A percentile compares a stretch with the other conserved stretches of the same genome.
Evolutionary conservation across 2,113 vertebrate species (phyloP).

Genomic region (Enhydra lutris): DNA sequence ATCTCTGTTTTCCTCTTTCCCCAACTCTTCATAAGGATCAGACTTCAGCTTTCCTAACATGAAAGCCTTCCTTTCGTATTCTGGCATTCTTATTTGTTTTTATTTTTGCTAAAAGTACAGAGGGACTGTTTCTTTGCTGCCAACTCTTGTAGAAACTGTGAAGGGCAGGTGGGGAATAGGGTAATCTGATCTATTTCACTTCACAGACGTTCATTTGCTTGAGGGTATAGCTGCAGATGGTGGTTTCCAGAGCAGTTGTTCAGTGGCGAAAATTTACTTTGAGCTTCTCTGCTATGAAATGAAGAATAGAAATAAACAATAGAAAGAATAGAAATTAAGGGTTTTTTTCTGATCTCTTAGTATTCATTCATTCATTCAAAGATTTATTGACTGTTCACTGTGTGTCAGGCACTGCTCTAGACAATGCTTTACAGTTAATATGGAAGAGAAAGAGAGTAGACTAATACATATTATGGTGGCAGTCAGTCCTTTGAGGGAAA

Average conservation of each 20-base stretch:
- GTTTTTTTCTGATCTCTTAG: not conserved
- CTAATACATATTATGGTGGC: not conserved
- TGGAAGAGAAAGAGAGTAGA: not conserved
- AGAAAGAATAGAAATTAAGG: not conserved
- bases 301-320: not conserved
- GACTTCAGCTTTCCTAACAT: not conserved
- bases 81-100: not conserved
- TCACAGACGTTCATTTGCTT: not conserved
- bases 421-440: not conserved
- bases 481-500: not conserved
- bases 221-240: not conserved
- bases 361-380: not conserved
- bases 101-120: not conserved
- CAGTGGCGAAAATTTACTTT: not conserved
- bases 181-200: not conserved
- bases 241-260: not conserved
- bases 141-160: not conserved
- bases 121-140: not conserved
- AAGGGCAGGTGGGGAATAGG: not conserved
- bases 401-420: not conserved
- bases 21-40: not conserved
- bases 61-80: not conserved
- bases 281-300: not conserved
- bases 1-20: not conserved
- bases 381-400: not conserved